phyloP scores from a whole-genome alignment of 2,888 invertebrate genomes.

The Leucozona laternaria region DNA sequence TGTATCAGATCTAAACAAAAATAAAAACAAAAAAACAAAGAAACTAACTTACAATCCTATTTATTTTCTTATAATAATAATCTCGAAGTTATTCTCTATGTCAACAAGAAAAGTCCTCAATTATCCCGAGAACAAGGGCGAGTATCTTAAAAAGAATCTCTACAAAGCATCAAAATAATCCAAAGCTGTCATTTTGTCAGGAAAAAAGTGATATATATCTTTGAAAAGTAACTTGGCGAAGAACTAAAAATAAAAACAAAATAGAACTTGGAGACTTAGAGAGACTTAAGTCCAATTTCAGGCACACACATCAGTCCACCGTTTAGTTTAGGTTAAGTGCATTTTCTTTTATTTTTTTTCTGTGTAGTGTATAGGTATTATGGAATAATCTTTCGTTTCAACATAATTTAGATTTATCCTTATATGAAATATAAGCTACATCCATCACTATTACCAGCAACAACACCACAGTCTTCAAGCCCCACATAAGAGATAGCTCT shows the following conservation, averaged over 20 bases:
- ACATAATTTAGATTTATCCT: conserved; percentile 10
- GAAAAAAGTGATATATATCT: conserved; percentile 15
- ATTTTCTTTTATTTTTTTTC: neutral
- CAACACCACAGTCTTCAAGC: conserved; percentile 17
- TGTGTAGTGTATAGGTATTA: neutral
- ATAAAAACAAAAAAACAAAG: neutral
- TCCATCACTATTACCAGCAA: conserved; percentile 37
- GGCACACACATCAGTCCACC: neutral
- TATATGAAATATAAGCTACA: conserved; percentile 13
- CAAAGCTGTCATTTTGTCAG: conserved; percentile 43
- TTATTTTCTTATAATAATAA: conserved; percentile 6
- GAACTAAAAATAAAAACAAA: neutral
- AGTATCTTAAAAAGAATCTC: conserved; percentile 31
- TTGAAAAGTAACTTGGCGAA: neutral
- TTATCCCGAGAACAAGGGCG: neutral
- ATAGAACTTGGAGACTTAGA: neutral
- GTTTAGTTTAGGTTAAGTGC: conserved; percentile 42
- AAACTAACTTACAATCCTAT: neutral
- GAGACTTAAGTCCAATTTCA: conserved; percentile 20
- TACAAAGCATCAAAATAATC: conserved; percentile 40
- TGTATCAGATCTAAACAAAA: neutral
- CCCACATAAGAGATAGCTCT: neutral
- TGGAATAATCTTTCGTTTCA: conserved; percentile 23
- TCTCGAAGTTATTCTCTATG: conserved; percentile 5
- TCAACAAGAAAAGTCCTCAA: conserved; percentile 38